Evolutionary conservation across 2,113 vertebrate genomes (phyloP), one percentile per base, ranked within the genome.

Genomic region (Pleuronectes platessa): DNA sequence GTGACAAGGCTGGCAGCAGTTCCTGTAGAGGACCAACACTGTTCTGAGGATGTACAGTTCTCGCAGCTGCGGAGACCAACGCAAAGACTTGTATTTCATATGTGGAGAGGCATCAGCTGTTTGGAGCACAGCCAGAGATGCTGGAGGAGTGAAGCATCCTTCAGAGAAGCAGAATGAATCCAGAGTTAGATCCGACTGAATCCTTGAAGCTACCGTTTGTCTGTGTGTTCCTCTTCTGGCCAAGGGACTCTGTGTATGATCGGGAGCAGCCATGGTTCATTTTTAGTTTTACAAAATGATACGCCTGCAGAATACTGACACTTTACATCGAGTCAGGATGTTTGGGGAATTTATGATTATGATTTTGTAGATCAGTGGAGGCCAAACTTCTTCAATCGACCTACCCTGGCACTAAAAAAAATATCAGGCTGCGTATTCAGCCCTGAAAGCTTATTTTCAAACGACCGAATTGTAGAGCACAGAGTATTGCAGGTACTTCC

Each of bases 101-200:
- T 85, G 31, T 61, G 35, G 20, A 78, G 69, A 75, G 37, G 31
- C 12, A 9, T 67, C 40, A 21, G 74, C 59, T 74, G 82, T 58
- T 74, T 74, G 65, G 76, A 79, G 60, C 47, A 73, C 64, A 81
- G 68, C 54, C 40, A 70, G 56, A 54, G 70, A 72, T 24, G 78
- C 75, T 67, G 72, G 27, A 75, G 35, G 64, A 69, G 47, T 51
- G n/a, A 58, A 26, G 67, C 66, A 31, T 83, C 55, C 31, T 61
- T 63, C 21, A 70, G 66, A 64, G 55, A 15, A 20, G 26, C 69
- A 74, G 63, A 65, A 37, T 23, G 55, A 54, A 17, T 56, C 27
- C 31, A 23, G 45, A 31, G 68, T 35, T 51, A 62, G 26, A 73
- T 60, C 51, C 21, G 21, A 58, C 53, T 64, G 27, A 47, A 8